Evolutionary conservation across 2,797 vertebrate genomes (phyloP).

Genomic region (Sebastes paucispinis): DNA sequence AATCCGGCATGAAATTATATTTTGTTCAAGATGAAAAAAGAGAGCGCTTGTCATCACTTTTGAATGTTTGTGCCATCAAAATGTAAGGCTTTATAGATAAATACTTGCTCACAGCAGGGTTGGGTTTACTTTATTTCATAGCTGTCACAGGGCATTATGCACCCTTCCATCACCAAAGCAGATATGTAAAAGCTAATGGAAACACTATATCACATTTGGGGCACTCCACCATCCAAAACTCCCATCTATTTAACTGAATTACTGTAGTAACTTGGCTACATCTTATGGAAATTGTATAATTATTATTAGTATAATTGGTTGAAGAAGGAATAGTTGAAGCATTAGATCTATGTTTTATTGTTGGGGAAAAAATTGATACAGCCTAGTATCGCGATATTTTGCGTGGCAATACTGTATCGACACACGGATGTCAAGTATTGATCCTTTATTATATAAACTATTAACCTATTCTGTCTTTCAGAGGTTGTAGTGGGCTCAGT

Average conservation of each 20-base stretch:
- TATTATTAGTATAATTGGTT: neutral
- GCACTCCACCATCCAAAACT: conserved; percentile 11
- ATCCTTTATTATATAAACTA: too few species aligned
- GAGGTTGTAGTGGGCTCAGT: neutral
- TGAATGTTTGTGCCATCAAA: conserved; percentile 78
- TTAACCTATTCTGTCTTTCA: neutral
- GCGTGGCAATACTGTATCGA: neutral
- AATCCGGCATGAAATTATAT: conserved; percentile 85
- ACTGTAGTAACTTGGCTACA: conserved; percentile 3
- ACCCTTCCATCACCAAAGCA: conserved; percentile 56
- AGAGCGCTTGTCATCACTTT: conserved; percentile 74
- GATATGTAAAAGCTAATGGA: conserved; percentile 61
- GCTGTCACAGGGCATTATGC: conserved; percentile 76
- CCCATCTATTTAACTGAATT: conserved; percentile 22
- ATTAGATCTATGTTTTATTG: neutral
- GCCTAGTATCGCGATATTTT: neutral
- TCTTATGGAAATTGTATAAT: neutral
- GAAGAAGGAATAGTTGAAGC: neutral
- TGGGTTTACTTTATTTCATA: conserved; percentile 79
- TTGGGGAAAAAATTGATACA: neutral
- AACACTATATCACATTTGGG: conserved; percentile 48
- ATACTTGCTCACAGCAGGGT: conserved; percentile 75
- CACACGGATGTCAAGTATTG: neutral
- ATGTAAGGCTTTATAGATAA: conserved; percentile 78
- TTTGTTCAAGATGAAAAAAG: conserved; percentile 75